phyloP scores from a whole-genome alignment of 1,140 invertebrate species.

The Temnothorax curvispinosus region DNA sequence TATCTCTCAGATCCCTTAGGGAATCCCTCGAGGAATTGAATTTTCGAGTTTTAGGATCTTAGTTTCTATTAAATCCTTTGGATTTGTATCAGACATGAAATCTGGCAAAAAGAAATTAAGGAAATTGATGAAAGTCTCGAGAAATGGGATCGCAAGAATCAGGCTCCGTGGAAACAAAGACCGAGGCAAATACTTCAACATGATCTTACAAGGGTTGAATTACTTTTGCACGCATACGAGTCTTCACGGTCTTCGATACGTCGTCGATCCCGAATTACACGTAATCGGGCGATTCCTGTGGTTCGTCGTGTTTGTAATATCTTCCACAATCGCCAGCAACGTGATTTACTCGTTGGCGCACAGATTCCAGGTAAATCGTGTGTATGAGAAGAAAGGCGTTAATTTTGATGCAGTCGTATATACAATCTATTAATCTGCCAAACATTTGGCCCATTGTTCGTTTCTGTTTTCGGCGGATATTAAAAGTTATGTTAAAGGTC shows the following conservation, averaged over 20 bases:
- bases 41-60: background rate
- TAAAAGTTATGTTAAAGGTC: background rate
- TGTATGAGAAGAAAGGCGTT: background rate
- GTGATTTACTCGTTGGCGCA: slow-evolving; percentile 25
- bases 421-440: background rate
- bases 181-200: slow-evolving; percentile 1
- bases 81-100: background rate
- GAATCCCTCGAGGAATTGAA: background rate
- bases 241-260: slow-evolving; percentile 40
- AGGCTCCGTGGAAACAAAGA: background rate
- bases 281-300: slow-evolving; percentile 44
- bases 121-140: background rate
- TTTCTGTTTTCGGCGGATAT: background rate
- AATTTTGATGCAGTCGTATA: background rate
- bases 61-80: background rate
- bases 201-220: background rate
- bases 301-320: slow-evolving; percentile 27
- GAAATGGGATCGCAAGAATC: background rate
- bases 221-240: slow-evolving; percentile 42
- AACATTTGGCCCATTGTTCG: background rate
- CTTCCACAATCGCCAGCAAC: background rate
- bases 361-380: slow-evolving; percentile 46
- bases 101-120: background rate
- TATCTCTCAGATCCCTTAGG: background rate
- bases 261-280: slow-evolving; percentile 42